Evolutionary conservation across 2,888 invertebrate genomes (phyloP), one percentile per base, ranked within the genome.

Genomic region (Epistrophe grossulariae): DNA sequence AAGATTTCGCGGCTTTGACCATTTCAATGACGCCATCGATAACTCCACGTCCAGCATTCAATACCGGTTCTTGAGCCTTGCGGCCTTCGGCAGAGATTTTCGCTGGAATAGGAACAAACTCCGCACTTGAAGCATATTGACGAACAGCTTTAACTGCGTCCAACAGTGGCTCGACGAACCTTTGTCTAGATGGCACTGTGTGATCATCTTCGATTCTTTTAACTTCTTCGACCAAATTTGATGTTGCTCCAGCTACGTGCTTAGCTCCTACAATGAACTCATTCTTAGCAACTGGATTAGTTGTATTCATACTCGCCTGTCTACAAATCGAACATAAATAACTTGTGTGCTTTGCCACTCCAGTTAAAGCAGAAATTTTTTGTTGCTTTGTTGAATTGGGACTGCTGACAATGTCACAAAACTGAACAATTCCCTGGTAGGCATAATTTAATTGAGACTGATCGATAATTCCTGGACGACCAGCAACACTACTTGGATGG

Each of bases 181-280:
- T 95, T 11, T 95, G 94, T 0, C 97, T 94, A 91, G 97, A 97
- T 38, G 94, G 94, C 89, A 97, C 96, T 15, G 96, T 96, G 90
- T 97, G 98, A 90, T 98, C 96, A 40, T 95, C 95, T 92, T 99
- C 99, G 43, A 97, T 92, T 0, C 95, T 96, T 94, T 99, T 99
- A 90, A 99, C 99, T 92, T 98, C 97, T 92, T 97, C 98, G 24
- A 99, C 99, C 24, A 99, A 94, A 88, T 96, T 95, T 0, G 99
- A 97, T 0, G 99, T 99, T 19, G 97, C 97, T 93, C 98, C 98
- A 68, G 99, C 99, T 2, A 99, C 98, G 91, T 99, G 98, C 92
- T 99, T 98, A 74, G 99, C 99, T 88, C 98, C 97, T 92, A 99
- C 98, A 74, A 99, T 99, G 93, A 99, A 99, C 93, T 99, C 99